Evolutionary conservation across 2,888 invertebrate species (phyloP), one percentile per base, ranked within the genome.

Genomic region (Papilio gigon): DNA sequence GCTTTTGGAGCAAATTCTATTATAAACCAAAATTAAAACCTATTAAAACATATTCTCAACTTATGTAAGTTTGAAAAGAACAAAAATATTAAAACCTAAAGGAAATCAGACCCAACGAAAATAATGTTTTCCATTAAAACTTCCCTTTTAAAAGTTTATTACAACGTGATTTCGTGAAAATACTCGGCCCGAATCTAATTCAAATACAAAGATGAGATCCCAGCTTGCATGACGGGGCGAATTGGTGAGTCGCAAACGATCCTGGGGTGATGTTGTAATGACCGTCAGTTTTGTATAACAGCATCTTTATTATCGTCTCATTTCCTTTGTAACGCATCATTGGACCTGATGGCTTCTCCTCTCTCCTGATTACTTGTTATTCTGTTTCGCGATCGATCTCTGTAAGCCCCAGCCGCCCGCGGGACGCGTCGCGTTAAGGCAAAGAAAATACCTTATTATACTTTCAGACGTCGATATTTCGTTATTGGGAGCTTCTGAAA

Each of bases 181-280:
- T 42, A 22, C 14, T 37, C 37, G n/a, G 20, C 27, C 53, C 14
- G 20, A 6, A 25, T 37, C 50, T 47, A 14, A 53, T 61, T 40
- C 22, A 35, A 59, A 59, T 35, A 11, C 30, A 61, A 44, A 50
- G 27, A 35, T 25, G 25, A 53, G 17, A 17, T 30, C 20, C 9
- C 25, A 20, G 30, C 22, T 22, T 33, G 20, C 27, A 50, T 53
- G 67, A 61, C 30, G 11, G 11, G 30, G 67, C 53, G 40, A 37
- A 37, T 61, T 53, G 5, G 27, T n/a, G n/a, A 0, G 9, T 30
- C 9, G 27, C 27, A 12, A 44, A 6, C 25, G 8, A 74, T 73
- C 74, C 80, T 78, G 79, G 82, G 81, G 80, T 74, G 76, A 79
- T 81, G 80, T 84, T 83, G 78, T 84, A 87, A 87, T 82, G 81